Conservation (phyloP, 2,797 vertebrate genomes). For the Rhinophrynus dorsalis region DNA sequence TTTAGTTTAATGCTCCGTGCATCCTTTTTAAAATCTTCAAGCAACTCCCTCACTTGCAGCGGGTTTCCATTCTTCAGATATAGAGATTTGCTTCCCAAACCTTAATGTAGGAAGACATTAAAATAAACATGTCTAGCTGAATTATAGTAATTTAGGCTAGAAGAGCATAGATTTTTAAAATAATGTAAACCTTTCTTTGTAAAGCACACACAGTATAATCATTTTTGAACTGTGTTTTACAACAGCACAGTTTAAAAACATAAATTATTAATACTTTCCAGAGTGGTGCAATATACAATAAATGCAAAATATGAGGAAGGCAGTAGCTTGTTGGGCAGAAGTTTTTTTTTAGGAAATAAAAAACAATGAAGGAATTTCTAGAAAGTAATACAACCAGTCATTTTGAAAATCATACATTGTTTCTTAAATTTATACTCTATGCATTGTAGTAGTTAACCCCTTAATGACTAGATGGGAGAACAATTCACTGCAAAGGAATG, state of each 20-base stretch:
- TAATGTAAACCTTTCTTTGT: conserved; percentile 1
- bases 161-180: conserved; percentile 24
- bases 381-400: too few relatives aligned
- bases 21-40: conserved; percentile 84
- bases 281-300: too few relatives aligned
- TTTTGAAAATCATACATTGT: too few relatives aligned
- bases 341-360: too few relatives aligned
- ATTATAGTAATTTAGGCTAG: conserved; percentile 41
- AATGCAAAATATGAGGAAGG: neutral
- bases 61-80: conserved; percentile 82
- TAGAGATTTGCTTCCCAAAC: conserved; percentile 84
- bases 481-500: too few relatives aligned
- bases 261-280: conserved; percentile 8
- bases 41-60: conserved; percentile 70
- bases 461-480: too few relatives aligned
- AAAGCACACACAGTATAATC: conserved; percentile 12
- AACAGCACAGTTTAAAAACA: neutral
- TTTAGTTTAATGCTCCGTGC: conserved; percentile 90
- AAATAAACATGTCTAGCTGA: conserved; percentile 37
- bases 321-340: too few relatives aligned
- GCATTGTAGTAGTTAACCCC: too few relatives aligned
- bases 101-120: conserved; percentile 63
- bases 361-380: too few relatives aligned
- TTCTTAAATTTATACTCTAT: too few relatives aligned
- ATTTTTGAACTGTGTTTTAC: neutral